Evolutionary conservation across 1,140 invertebrate genomes (phyloP).

Genomic region (Lineus longissimus): DNA sequence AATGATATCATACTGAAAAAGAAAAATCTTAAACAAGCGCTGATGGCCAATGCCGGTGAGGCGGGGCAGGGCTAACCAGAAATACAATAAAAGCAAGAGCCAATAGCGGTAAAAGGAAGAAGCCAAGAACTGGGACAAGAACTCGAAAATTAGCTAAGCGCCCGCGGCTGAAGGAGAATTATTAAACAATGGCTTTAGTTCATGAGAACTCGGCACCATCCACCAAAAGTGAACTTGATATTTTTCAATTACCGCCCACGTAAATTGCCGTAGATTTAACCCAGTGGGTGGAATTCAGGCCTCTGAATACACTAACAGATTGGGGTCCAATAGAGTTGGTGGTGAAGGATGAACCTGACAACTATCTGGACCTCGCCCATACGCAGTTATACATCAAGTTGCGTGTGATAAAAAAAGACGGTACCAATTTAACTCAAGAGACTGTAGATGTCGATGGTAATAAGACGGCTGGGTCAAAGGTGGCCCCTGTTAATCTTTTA

Average conservation of each 20-base stretch:
- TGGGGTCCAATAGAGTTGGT: neutral
- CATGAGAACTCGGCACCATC: neutral
- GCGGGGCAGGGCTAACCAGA: too few relatives aligned
- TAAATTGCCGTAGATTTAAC: neutral
- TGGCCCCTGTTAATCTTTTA: neutral
- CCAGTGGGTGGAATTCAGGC: neutral
- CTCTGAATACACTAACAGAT: neutral
- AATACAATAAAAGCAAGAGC: too few relatives aligned
- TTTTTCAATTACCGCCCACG: neutral
- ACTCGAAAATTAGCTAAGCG: too few relatives aligned
- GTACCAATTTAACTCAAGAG: neutral
- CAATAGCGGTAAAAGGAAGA: too few relatives aligned
- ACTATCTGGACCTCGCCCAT: constrained; percentile 1
- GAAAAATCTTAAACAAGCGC: too few relatives aligned
- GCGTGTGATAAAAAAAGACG: neutral
- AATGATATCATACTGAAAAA: neutral
- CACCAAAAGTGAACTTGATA: constrained; percentile 2
- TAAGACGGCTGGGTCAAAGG: neutral
- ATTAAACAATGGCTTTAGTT: neutral
- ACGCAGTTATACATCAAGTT: neutral
- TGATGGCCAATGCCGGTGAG: too few relatives aligned
- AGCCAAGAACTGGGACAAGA: too few relatives aligned
- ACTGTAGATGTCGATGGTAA: neutral
- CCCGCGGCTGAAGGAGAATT: too few relatives aligned
- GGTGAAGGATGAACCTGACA: neutral